Percentiles rank a stretch among this genome's conserved stretches.
These are phyloP conservation scores for Eclectus roratus DNA, from an alignment of 2,113 vertebrate genomes.

Conservation along the genomic window DNA sequence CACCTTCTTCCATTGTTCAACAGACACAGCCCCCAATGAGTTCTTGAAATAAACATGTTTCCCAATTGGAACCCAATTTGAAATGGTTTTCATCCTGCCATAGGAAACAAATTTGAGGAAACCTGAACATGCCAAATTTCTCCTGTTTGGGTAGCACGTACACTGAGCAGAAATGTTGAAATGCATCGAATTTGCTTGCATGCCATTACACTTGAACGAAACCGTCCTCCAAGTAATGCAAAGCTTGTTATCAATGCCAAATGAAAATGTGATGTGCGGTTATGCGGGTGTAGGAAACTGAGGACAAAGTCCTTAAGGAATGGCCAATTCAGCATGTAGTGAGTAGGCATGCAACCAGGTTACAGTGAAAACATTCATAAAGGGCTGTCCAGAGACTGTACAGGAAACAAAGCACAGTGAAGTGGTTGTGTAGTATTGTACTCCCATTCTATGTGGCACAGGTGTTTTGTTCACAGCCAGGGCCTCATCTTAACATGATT, in stretches of 20 bases:
- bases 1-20: background rate
- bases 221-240: conserved; percentile 68
- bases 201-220: conserved; percentile 72
- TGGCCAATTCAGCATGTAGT: conserved; percentile 42
- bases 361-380: conserved; percentile 35
- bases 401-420: background rate
- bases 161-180: conserved; percentile 83
- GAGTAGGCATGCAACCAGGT: conserved; percentile 18
- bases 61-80: conserved; percentile 22
- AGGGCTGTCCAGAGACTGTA: background rate
- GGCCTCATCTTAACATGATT: background rate
- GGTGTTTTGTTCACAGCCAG: background rate
- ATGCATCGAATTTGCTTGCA: conserved; percentile 78
- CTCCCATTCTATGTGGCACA: background rate
- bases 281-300: conserved; percentile 36
- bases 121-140: conserved; percentile 30
- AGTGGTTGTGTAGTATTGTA: background rate
- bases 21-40: background rate
- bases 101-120: background rate
- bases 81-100: conserved; percentile 2
- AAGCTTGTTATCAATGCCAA: conserved; percentile 76
- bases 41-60: background rate
- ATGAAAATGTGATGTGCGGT: conserved; percentile 70
- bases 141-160: conserved; percentile 52
- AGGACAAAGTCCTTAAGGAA: conserved; percentile 46